Conservation (phyloP, 2,888 invertebrate genomes). For the Lasioglossum oenotherae region DNA sequence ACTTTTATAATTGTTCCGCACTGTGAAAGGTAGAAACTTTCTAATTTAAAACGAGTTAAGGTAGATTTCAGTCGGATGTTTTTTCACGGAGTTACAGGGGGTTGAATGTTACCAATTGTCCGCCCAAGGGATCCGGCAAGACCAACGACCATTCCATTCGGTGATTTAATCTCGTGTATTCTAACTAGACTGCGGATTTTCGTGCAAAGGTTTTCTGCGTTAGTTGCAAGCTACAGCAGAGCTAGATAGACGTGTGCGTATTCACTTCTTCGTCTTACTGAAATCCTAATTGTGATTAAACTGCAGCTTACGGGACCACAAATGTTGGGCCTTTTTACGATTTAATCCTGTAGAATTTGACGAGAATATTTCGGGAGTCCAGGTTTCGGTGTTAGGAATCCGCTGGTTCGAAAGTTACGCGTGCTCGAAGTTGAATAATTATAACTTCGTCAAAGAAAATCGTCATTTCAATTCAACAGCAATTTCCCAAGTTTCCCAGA, state of each 20-base stretch:
- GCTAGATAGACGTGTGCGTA: neutral
- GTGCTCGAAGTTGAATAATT: neutral
- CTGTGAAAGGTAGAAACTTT: neutral
- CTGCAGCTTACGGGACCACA: no score
- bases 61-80: neutral
- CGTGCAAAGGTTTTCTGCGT: neutral
- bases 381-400: no score
- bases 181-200: neutral
- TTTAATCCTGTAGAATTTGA: no score
- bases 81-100: neutral
- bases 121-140: neutral
- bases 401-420: no score
- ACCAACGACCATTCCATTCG: neutral
- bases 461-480: neutral
- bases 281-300: neutral
- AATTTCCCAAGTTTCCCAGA: neutral
- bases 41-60: neutral
- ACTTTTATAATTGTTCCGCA: neutral
- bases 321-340: no score
- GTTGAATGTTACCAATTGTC: neutral
- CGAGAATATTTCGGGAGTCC: no score
- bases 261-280: no score
- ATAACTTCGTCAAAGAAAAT: neutral
- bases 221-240: neutral
- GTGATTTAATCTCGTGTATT: neutral